Base-by-base conservation (phyloP, 2,113 vertebrate genomes). In the Urocynchramus pylzowi region DNA sequence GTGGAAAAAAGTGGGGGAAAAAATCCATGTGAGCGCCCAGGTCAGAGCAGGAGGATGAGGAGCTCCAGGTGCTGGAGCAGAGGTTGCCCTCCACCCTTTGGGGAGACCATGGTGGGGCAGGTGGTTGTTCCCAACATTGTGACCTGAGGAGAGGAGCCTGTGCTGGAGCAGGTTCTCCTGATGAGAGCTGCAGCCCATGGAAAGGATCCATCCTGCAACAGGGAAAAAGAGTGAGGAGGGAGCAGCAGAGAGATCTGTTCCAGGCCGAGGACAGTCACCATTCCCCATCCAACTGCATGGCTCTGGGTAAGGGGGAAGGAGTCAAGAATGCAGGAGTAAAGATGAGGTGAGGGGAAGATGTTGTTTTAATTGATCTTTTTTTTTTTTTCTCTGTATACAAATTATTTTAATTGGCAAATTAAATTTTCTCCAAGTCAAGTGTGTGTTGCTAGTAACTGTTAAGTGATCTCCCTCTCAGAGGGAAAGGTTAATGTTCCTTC, bases 401-500 rank as follows among this genome's bases (percentile, higher is more conserved):
- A 45, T 81, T 81, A 42, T 52, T 81, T 76, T 47, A 73, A 18
- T 60, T 64, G 44, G 33, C 31, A 71, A 45, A 53, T 64, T 22
- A 31, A 22, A 20, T 76, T 89, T 91, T 84, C 15, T 47, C 23
- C 15, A 47, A 63, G 57, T 76, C 14, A 65, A 28, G 30, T 52
- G 35, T 76, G 39, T 69, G 77, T 60, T 80, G 64, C 21, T 30
- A 77, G 1, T 61, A 42, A 41, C 15, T 70, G 61, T 6, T 45
- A 53, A 67, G 18, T 37, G 33, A 61, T 52, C 41, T 82, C 16
- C 15, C 12, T 30, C 45, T 67, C 13, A 42, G 77, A 84, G 30
- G 22, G 21, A 67, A 80, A 74, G 85, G 88, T 75, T 87, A 33
- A 50, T 85, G n/a, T 76, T 95, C 31, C 33, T 94, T 30, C 45